Percentiles rank a stretch among this genome's conserved stretches.
Conservation (phyloP, 2,888 invertebrate genomes). For the Conomelus anceps region DNA sequence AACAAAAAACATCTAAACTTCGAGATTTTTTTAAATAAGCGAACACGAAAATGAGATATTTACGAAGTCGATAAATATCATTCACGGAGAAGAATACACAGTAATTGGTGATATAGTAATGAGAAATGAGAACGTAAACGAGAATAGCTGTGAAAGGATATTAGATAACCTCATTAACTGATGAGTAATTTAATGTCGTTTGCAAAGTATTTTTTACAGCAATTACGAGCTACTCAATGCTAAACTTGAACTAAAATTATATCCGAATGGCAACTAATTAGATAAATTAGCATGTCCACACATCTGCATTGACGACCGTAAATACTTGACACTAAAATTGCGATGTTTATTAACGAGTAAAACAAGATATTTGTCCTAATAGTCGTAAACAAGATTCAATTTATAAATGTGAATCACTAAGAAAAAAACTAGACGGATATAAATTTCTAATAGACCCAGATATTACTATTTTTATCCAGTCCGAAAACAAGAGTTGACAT, state of each 20-base stretch:
- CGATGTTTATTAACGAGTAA: not conserved
- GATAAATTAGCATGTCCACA: not conserved
- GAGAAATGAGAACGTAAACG: not conserved
- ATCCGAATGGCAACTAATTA: not conserved
- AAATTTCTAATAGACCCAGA: not conserved
- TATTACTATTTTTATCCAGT: not conserved
- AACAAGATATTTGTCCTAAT: not conserved
- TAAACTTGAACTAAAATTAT: not conserved
- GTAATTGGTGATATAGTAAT: not conserved
- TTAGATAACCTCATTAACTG: not conserved
- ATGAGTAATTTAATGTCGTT: not conserved
- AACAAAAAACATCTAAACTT: no score
- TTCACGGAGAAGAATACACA: not conserved
- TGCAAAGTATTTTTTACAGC: not conserved
- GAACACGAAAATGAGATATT: not conserved
- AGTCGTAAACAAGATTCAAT: not conserved
- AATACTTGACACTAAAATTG: not conserved
- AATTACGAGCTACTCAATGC: not conserved
- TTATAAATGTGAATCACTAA: not conserved
- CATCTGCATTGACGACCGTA: not conserved
- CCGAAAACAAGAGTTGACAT: not conserved
- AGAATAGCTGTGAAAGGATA: not conserved
- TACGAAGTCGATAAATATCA: not conserved
- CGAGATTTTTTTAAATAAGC: no score
- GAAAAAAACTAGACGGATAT: not conserved